phyloP scores from a whole-genome alignment of 2,113 vertebrate species.

The Anolis carolinensis region DNA sequence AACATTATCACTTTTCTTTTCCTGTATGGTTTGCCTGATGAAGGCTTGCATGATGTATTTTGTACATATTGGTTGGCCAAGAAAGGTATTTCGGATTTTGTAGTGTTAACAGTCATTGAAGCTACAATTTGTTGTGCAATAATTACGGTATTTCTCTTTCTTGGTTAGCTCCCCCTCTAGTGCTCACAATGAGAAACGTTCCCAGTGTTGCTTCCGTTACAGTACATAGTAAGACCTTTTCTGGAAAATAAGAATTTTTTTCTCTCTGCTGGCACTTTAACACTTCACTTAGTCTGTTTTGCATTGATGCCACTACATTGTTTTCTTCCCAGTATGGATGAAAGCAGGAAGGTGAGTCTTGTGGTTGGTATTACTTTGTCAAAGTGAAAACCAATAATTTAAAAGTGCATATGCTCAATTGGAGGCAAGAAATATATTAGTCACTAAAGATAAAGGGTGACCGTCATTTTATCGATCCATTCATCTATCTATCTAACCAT shows the following conservation, averaged over 20 bases:
- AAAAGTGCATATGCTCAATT: neutral
- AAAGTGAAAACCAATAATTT: neutral
- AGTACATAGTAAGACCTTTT: neutral
- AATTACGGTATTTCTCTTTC: neutral
- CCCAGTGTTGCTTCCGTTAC: no score
- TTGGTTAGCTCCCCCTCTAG: neutral
- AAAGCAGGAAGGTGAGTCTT: no score
- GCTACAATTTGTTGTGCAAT: neutral
- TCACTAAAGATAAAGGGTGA: neutral
- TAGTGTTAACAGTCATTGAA: neutral
- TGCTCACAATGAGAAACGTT: accelerated
- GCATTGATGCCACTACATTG: neutral
- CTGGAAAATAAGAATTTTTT: neutral
- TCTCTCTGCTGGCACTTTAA: neutral
- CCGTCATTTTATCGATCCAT: no score
- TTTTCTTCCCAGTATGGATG: neutral
- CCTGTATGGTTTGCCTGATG: no score
- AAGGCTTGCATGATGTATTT: no score
- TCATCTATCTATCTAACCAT: no score
- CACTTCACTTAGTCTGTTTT: neutral
- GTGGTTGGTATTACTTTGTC: neutral
- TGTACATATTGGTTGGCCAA: no score
- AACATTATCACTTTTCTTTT: no score
- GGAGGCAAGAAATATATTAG: neutral
- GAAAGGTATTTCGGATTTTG: no score